These are phyloP conservation scores for Cancer borealis DNA, from an alignment of 2,888 invertebrate genomes.

Conservation along the genomic window DNA sequence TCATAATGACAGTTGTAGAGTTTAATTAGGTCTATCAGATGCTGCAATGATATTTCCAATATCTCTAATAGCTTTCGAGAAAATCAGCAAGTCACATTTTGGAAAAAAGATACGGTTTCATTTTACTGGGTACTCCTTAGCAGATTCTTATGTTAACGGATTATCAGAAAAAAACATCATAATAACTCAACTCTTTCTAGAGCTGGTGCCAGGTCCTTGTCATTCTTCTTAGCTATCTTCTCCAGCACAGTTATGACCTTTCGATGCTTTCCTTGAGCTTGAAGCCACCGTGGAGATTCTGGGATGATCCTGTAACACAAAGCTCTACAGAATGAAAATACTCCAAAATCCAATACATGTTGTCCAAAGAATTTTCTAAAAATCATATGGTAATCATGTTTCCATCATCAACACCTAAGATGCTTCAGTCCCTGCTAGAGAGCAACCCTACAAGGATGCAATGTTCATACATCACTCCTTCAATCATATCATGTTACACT, in stretches of 20 bases:
- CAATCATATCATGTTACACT: too few species aligned
- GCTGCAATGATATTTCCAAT: too few species aligned
- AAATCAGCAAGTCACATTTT: too few species aligned
- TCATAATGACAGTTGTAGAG: too few species aligned
- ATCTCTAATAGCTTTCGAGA: too few species aligned
- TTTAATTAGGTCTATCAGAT: too few species aligned
- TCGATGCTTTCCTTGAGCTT: constrained; percentile 85
- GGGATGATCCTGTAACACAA: constrained; percentile 83
- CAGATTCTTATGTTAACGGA: not conserved
- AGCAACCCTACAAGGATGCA: not conserved
- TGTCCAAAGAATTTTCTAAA: too few species aligned
- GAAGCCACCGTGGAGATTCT: constrained; percentile 90
- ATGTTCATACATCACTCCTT: not conserved
- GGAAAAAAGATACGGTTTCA: too few species aligned
- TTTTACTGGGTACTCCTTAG: too few species aligned
- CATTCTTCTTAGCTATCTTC: constrained; percentile 83
- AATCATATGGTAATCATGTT: too few species aligned
- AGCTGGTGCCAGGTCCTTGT: not conserved
- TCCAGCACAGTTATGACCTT: constrained; percentile 84
- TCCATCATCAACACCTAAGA: not conserved
- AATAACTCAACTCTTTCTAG: not conserved
- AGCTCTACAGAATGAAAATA: not conserved
- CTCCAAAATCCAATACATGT: not conserved
- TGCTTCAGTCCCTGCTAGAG: too few species aligned
- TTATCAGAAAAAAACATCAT: not conserved